Conservation (phyloP, 1,140 invertebrate genomes). For the Leptopilina boulardi region DNA sequence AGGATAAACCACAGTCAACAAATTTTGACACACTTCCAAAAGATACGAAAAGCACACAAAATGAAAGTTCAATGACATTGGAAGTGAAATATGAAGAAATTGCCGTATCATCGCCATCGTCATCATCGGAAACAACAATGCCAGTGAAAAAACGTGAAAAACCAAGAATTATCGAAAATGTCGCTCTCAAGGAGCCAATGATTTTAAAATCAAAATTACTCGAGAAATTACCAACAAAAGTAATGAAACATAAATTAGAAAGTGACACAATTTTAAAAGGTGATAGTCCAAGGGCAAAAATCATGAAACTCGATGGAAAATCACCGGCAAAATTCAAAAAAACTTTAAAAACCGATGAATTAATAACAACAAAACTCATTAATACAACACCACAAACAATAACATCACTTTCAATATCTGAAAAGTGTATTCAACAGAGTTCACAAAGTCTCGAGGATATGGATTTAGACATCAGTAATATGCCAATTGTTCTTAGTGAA, state of each 20-base stretch:
- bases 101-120: slow-evolving; percentile 48
- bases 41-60: slow-evolving; percentile 13
- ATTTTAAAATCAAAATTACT: slow-evolving; percentile 70
- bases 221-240: slow-evolving; percentile 62
- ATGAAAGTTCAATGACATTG: slow-evolving; percentile 18
- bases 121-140: slow-evolving; percentile 57
- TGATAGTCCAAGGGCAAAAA: slow-evolving; percentile 48
- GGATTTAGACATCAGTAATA: slow-evolving; percentile 84
- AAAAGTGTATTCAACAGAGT: slow-evolving; percentile 67
- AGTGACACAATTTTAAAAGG: slow-evolving; percentile 41
- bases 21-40: not conserved
- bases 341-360: slow-evolving; percentile 62
- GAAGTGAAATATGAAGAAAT: slow-evolving; percentile 58
- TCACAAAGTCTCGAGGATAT: slow-evolving; percentile 76
- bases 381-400: slow-evolving; percentile 44
- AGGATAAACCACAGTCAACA: slow-evolving; percentile 46
- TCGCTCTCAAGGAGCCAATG: slow-evolving; percentile 68
- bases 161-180: slow-evolving; percentile 72
- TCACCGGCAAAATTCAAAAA: slow-evolving; percentile 50
- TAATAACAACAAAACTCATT: slow-evolving; percentile 41
- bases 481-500: slow-evolving; percentile 84
- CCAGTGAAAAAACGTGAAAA: slow-evolving; percentile 74
- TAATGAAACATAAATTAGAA: slow-evolving; percentile 69
- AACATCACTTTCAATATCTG: slow-evolving; percentile 42
- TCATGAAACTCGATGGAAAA: slow-evolving; percentile 65